phyloP scores from a whole-genome alignment of 1,140 invertebrate species.

The Drosophila littoralis region DNA sequence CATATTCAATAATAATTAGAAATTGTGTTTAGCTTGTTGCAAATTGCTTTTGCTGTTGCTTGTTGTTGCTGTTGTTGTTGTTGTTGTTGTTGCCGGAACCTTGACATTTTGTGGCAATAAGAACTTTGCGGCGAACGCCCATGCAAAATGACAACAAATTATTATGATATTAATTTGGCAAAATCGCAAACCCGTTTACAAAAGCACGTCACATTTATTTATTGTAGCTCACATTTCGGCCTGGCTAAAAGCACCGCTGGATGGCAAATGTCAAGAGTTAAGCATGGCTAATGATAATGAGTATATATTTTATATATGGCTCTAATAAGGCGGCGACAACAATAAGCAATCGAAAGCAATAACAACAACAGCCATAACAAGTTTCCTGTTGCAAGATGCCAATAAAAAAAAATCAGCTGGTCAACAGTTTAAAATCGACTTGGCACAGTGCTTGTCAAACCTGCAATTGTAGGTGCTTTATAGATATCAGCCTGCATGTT shows the following conservation, averaged over 20 bases:
- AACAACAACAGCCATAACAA: slow-evolving; percentile 36
- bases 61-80: neutral
- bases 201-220: slow-evolving; percentile 28
- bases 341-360: slow-evolving; percentile 21
- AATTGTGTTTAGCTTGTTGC: slow-evolving; percentile 25
- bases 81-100: slow-evolving; percentile 16
- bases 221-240: slow-evolving; percentile 19
- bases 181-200: slow-evolving; percentile 33
- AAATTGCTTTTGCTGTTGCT: slow-evolving; percentile 29
- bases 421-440: slow-evolving; percentile 7
- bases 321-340: slow-evolving; percentile 45
- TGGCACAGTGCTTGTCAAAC: neutral
- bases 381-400: slow-evolving; percentile 15
- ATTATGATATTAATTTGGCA: slow-evolving; percentile 29
- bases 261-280: slow-evolving; percentile 65
- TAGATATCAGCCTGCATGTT: no score
- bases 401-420: slow-evolving; percentile 14
- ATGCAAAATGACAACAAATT: slow-evolving; percentile 48
- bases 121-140: slow-evolving; percentile 42
- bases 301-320: slow-evolving; percentile 49
- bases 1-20: slow-evolving; percentile 35
- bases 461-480: neutral
- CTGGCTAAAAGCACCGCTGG: neutral
- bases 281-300: slow-evolving; percentile 53
- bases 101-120: slow-evolving; percentile 64